Conservation (phyloP, 2,113 vertebrate species). For the Abramis brama region DNA sequence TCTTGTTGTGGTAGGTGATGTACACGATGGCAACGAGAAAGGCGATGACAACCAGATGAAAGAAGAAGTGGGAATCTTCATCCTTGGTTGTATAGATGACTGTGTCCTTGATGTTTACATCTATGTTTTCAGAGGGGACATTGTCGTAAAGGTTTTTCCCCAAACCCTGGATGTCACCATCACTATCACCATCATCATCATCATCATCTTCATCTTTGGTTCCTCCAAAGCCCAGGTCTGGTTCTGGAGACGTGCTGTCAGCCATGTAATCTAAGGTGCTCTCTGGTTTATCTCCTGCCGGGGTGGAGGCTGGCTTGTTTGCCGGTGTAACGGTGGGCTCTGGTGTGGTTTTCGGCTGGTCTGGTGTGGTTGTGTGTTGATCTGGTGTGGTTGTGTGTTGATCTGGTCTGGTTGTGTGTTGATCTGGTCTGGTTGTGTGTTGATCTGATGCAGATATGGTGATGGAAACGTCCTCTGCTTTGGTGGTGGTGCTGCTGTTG, state of each 20-base stretch:
- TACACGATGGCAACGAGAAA: constrained; percentile 91
- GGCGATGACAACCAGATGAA: constrained; percentile 89
- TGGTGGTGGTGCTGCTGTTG: no score
- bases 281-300: background rate
- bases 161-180: no score
- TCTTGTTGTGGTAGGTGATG: constrained; percentile 96
- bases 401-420: fast-evolving
- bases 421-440: background rate
- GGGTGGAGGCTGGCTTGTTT: background rate
- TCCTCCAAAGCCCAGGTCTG: background rate
- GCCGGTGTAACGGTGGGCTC: background rate
- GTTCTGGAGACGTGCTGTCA: background rate
- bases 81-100: constrained; percentile 76
- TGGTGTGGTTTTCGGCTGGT: fast-evolving
- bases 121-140: constrained; percentile 50
- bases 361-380: background rate
- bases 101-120: constrained; percentile 64
- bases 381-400: background rate
- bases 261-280: background rate
- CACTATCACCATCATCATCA: background rate
- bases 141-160: background rate
- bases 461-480: background rate
- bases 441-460: fast-evolving
- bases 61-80: constrained; percentile 94
- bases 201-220: fast-evolving